Evolutionary conservation across 1,140 invertebrate genomes (phyloP).

Genomic region (Venturia canescens): DNA sequence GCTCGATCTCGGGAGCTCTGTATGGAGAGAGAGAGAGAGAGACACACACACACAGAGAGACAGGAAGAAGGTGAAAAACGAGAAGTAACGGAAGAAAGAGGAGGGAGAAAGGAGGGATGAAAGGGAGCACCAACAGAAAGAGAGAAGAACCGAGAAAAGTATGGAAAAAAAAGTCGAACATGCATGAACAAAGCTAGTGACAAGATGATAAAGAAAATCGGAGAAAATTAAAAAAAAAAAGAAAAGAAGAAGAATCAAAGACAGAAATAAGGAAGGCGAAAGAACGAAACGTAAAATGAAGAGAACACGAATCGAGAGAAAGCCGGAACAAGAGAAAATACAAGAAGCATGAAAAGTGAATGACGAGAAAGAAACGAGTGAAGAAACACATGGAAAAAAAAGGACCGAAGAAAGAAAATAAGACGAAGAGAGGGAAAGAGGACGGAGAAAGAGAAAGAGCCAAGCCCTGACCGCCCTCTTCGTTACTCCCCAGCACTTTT

Average conservation of each 20-base stretch:
- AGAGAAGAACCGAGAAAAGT: no score
- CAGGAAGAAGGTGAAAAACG: not conserved
- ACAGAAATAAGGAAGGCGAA: not conserved
- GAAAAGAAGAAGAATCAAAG: not conserved
- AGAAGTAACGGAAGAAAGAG: no score
- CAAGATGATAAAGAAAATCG: not conserved
- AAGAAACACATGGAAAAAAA: not conserved
- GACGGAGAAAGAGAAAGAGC: not conserved
- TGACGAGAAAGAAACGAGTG: not conserved
- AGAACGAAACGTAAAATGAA: not conserved
- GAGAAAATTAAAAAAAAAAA: not conserved
- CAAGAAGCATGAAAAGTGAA: not conserved
- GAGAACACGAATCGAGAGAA: not conserved
- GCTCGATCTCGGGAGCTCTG: conserved; percentile 31
- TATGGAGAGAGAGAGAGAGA: not conserved
- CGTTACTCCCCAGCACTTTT: not conserved
- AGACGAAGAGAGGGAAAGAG: not conserved
- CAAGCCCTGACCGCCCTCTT: conserved; percentile 15
- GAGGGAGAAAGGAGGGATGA: no score
- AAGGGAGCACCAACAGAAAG: no score
- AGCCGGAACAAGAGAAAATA: not conserved
- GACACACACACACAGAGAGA: no score
- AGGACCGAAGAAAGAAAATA: not conserved
- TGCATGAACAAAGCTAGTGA: not conserved
- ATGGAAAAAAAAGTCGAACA: no score